These are phyloP conservation scores for Eptatretus atami DNA, from an alignment of 2,797 vertebrate genomes.

Conservation along the genomic window DNA sequence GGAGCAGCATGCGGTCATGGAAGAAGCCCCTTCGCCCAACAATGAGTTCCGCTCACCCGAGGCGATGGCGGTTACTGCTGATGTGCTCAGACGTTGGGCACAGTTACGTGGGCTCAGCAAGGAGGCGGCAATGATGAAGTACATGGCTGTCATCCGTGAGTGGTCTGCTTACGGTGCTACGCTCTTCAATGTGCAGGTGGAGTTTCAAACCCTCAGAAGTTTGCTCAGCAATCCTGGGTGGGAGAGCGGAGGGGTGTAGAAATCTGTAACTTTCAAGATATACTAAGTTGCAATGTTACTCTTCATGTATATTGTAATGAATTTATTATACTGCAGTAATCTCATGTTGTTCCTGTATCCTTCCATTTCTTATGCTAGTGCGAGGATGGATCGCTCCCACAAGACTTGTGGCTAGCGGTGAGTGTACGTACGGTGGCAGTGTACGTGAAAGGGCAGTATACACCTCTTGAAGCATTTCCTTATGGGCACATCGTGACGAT, in stretches of 20 bases:
- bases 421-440: constrained; percentile 55
- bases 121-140: constrained; percentile 63
- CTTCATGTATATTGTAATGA: no score
- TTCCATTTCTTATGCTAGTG: constrained; percentile 18
- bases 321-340: no score
- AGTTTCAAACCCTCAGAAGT: no score
- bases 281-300: no score
- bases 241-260: no score
- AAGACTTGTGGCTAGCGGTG: constrained; percentile 64
- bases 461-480: constrained; percentile 53
- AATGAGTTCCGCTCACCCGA: constrained; percentile 80
- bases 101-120: constrained; percentile 56
- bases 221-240: no score
- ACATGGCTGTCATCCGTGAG: constrained; percentile 65
- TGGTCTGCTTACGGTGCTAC: constrained; percentile 86
- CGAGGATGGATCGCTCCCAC: constrained; percentile 43
- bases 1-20: constrained; percentile 58
- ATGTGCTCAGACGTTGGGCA: constrained; percentile 64
- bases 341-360: constrained; percentile 2
- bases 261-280: no score
- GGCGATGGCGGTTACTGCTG: constrained; percentile 31
- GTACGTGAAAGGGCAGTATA: constrained; percentile 60
- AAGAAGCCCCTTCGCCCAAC: constrained; percentile 34
- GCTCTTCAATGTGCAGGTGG: constrained; percentile 69
- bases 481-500: constrained; percentile 81